Evolutionary conservation across 2,797 vertebrate species (phyloP).

Genomic region (Spea hammondii): DNA sequence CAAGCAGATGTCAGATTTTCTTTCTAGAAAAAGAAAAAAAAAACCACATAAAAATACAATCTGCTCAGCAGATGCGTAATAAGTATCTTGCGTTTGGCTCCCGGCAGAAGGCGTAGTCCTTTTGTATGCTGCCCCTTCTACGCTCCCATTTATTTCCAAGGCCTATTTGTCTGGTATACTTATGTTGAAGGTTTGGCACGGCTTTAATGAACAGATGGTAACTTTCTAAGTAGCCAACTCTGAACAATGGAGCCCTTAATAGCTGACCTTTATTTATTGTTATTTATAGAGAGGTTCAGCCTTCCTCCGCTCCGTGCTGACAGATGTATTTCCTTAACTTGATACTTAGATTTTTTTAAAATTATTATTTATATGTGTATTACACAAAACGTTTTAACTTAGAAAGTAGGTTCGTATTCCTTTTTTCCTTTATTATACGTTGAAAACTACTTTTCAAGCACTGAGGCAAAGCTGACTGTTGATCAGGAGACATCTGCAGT

Average conservation of each 20-base stretch:
- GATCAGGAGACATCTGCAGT: too few relatives aligned
- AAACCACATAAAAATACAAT: slow-evolving; percentile 7
- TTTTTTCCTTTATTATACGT: not conserved
- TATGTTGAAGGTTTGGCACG: slow-evolving; percentile 37
- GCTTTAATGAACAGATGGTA: slow-evolving; percentile 54
- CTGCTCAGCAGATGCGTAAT: slow-evolving; percentile 46
- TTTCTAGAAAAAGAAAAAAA: slow-evolving; percentile 17
- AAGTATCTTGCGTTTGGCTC: slow-evolving; percentile 32
- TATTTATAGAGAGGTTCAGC: slow-evolving; percentile 34
- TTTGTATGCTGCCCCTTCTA: slow-evolving; percentile 42
- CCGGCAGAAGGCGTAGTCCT: slow-evolving; percentile 41
- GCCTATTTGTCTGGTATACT: slow-evolving; percentile 26
- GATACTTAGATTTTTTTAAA: not conserved
- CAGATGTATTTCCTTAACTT: slow-evolving; percentile 23
- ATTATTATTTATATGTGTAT: not conserved
- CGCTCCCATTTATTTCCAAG: slow-evolving; percentile 42
- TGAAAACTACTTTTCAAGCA: too few relatives aligned
- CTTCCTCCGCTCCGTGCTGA: not conserved
- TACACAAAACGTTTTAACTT: not conserved
- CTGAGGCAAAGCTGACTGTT: too few relatives aligned
- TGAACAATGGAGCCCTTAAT: slow-evolving; percentile 50
- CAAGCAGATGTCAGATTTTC: slow-evolving; percentile 41
- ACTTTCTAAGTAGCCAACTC: slow-evolving; percentile 42
- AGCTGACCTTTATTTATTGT: slow-evolving; percentile 28
- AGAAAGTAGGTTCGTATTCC: not conserved